A percentile compares a stretch with the other conserved stretches of the same genome.
phyloP scores from a whole-genome alignment of 2,113 vertebrate genomes.

The Diphyllodes magnificus region DNA sequence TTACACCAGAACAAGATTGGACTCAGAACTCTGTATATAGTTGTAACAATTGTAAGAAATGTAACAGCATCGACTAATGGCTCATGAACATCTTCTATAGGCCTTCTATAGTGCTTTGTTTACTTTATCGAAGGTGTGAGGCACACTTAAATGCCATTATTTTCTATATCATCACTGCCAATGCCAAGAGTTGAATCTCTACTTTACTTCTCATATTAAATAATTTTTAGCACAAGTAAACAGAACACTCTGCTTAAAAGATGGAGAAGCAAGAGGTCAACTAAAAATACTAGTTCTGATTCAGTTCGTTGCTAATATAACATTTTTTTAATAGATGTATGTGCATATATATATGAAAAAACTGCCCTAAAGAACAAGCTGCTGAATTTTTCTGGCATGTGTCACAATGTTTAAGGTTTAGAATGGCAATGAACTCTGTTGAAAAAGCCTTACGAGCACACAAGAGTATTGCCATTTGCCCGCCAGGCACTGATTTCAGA shows the following conservation, averaged over 20 bases:
- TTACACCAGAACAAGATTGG: neutral
- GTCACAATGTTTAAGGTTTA: conserved; percentile 64
- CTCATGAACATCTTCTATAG: neutral
- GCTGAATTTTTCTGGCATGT: conserved; percentile 53
- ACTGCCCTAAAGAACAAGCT: conserved; percentile 12
- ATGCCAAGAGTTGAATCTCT: neutral
- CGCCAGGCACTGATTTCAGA: conserved; percentile 19
- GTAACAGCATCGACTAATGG: neutral
- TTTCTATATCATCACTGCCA: neutral
- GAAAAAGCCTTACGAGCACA: conserved; percentile 27
- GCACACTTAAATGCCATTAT: neutral
- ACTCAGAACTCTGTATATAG: neutral
- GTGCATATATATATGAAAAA: neutral
- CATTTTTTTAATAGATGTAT: neutral
- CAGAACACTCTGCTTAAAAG: neutral
- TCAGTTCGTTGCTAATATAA: neutral
- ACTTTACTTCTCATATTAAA: neutral
- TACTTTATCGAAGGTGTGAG: neutral
- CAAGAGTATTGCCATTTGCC: conserved; percentile 19
- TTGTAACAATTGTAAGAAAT: neutral
- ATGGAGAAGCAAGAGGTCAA: neutral
- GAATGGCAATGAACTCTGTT: conserved; percentile 48
- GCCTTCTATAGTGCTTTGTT: neutral
- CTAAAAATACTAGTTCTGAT: neutral
- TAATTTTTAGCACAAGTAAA: neutral